Percentiles rank a stretch among this genome's conserved stretches.
These are phyloP conservation scores for Macrotis lagotis DNA, from an alignment of 2,113 vertebrate genomes.

Conservation along the genomic window DNA sequence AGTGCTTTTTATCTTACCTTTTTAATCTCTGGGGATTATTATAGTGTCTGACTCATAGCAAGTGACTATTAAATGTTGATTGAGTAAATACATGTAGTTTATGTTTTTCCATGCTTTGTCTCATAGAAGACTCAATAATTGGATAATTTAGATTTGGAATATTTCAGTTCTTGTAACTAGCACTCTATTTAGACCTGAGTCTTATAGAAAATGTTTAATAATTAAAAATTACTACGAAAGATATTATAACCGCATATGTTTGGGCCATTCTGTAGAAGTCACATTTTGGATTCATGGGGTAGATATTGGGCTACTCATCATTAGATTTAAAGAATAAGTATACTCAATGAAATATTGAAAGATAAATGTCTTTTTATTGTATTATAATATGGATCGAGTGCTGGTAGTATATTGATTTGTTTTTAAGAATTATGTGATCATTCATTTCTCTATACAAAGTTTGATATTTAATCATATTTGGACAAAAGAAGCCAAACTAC, in stretches of 20 bases:
- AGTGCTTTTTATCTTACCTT: rapidly evolving
- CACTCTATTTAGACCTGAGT: rapidly evolving
- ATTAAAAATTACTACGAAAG: neutral
- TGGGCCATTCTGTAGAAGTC: neutral
- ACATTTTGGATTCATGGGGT: neutral
- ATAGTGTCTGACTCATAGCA: neutral
- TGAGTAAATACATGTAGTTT: neutral
- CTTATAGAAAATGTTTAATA: neutral
- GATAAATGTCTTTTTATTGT: neutral
- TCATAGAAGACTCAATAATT: neutral
- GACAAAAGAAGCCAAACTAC: rapidly evolving
- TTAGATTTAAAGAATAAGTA: neutral
- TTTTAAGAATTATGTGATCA: neutral
- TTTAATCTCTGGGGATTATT: neutral
- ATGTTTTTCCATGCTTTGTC: neutral
- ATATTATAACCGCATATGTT: neutral
- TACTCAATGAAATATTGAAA: neutral
- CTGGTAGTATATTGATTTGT: neutral
- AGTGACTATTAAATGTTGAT: neutral
- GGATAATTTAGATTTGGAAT: constrained; percentile 10
- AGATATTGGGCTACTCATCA: neutral
- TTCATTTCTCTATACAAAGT: neutral
- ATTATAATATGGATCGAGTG: rapidly evolving
- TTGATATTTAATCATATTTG: no score
- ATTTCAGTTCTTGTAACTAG: neutral